Percentiles rank a stretch among this genome's conserved stretches.
Evolutionary conservation across 2,888 invertebrate genomes (phyloP).

Genomic region (Sinelater perroti): DNA sequence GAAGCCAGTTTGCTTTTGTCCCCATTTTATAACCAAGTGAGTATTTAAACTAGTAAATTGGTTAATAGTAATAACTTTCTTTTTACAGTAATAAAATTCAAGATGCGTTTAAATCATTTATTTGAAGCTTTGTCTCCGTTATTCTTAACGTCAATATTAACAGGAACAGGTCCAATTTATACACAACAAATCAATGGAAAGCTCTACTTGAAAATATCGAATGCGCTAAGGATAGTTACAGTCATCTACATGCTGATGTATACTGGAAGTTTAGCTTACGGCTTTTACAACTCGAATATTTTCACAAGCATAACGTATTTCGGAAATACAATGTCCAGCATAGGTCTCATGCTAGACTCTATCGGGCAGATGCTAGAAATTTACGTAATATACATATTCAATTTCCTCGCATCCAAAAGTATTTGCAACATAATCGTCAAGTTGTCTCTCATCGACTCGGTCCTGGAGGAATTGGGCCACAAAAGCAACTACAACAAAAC

Average conservation of each 20-base stretch:
- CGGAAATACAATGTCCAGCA: slow-evolving; percentile 34
- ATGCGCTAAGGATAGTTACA: slow-evolving; percentile 27
- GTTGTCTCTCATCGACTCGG: slow-evolving; percentile 23
- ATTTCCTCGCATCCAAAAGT: slow-evolving; percentile 18
- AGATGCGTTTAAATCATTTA: slow-evolving; percentile 25
- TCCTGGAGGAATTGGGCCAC: slow-evolving; percentile 24
- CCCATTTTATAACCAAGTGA: no score
- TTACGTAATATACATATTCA: slow-evolving; percentile 28
- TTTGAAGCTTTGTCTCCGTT: slow-evolving; percentile 30
- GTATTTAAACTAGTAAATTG: no score
- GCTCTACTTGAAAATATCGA: slow-evolving; percentile 24
- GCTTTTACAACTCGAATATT: slow-evolving; percentile 6
- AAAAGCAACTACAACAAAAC: slow-evolving; percentile 20
- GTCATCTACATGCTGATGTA: slow-evolving; percentile 20
- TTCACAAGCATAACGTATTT: slow-evolving; percentile 11
- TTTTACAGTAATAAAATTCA: no score
- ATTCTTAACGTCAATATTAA: slow-evolving; percentile 25
- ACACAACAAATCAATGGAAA: slow-evolving; percentile 22
- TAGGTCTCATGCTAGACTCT: slow-evolving; percentile 25
- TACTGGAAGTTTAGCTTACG: slow-evolving; percentile 27
- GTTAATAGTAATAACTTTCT: no score
- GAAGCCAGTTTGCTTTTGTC: no score
- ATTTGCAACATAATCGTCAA: slow-evolving; percentile 21
- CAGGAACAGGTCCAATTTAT: slow-evolving; percentile 31
- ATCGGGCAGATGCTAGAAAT: slow-evolving; percentile 33